These are phyloP conservation scores for Melitaea athalia DNA, from an alignment of 2,888 invertebrate genomes.

Conservation along the genomic window DNA sequence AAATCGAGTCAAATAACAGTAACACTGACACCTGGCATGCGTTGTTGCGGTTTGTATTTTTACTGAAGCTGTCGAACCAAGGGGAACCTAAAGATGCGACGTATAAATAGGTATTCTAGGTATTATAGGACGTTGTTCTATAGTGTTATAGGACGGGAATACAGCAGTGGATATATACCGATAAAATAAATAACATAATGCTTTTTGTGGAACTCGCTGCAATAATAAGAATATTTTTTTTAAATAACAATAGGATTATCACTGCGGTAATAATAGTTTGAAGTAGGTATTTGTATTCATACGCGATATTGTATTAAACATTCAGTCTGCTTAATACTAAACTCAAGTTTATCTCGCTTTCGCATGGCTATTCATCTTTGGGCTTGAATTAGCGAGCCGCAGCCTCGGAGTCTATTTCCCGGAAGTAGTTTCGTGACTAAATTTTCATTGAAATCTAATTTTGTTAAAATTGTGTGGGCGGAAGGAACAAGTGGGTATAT, in stretches of 20 bases:
- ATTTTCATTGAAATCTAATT: constrained; percentile 12
- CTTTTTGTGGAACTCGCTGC: not conserved
- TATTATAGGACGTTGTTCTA: too few species aligned
- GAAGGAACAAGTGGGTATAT: not conserved
- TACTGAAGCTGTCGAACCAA: too few species aligned
- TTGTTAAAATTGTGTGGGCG: constrained; percentile 2
- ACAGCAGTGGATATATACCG: too few species aligned
- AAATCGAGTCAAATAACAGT: too few species aligned
- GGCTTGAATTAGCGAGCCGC: constrained; percentile 5
- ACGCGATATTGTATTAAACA: not conserved
- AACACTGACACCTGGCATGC: too few species aligned
- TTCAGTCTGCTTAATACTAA: not conserved
- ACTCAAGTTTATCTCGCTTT: constrained; percentile 4
- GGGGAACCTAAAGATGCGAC: too few species aligned
- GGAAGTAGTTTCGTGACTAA: constrained; percentile 9
- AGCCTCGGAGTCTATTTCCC: not conserved
- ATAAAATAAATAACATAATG: too few species aligned
- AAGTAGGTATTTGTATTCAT: not conserved
- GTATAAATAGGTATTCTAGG: too few species aligned
- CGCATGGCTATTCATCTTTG: constrained; percentile 16
- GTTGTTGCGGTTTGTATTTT: too few species aligned
- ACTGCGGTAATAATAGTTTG: too few species aligned
- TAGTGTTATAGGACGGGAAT: too few species aligned
- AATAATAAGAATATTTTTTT: not conserved
- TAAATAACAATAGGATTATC: too few species aligned